Evolutionary conservation across 2,888 invertebrate species (phyloP).

Genomic region (Eilema caniola): DNA sequence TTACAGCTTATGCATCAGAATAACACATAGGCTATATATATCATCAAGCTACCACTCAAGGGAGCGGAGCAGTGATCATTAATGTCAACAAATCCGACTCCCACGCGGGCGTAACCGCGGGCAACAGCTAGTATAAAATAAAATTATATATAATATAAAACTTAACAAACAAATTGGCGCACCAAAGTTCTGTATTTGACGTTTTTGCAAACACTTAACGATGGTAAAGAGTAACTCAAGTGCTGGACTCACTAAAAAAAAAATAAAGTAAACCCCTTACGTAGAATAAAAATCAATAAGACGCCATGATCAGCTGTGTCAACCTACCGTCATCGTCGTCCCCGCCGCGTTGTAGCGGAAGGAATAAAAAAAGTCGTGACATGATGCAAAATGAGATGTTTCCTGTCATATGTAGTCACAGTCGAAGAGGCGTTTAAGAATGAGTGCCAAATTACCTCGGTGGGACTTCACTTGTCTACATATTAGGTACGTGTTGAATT

Average conservation of each 20-base stretch:
- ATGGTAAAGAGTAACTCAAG: background rate
- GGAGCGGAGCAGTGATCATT: no score
- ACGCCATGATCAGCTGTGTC: conserved; percentile 46
- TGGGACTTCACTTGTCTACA: conserved; percentile 12
- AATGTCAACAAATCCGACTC: no score
- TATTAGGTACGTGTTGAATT: conserved; percentile 12
- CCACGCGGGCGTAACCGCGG: no score
- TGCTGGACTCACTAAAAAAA: background rate
- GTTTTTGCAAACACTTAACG: background rate
- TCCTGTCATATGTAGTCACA: conserved; percentile 38
- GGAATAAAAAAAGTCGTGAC: conserved; percentile 37
- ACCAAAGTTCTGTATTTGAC: background rate
- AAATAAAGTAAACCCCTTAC: conserved; percentile 11
- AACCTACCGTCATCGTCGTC: conserved; percentile 27
- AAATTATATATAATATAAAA: no score
- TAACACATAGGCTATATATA: no score
- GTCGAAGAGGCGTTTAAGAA: conserved; percentile 11
- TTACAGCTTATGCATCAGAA: no score
- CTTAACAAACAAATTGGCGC: background rate
- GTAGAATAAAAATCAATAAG: conserved; percentile 26
- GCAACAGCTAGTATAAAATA: no score
- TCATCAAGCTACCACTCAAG: no score
- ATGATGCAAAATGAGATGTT: conserved; percentile 45
- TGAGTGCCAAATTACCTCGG: conserved; percentile 11
- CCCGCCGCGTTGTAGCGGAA: conserved; percentile 34